Conservation (phyloP, 2,888 invertebrate species). For the Eupithecia inturbata region DNA sequence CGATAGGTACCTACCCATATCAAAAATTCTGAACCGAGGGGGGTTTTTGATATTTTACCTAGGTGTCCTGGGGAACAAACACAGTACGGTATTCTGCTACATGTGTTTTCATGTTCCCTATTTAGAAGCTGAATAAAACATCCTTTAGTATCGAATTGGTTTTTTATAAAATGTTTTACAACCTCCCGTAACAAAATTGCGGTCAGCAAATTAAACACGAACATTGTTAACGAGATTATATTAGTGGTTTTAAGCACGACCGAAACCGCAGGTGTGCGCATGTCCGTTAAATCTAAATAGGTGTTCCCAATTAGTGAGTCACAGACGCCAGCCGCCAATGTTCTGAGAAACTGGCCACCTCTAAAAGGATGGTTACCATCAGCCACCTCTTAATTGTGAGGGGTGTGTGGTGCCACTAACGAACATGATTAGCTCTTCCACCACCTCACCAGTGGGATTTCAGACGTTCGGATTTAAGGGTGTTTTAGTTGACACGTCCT, state of each 20-base stretch:
- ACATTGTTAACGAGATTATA: constrained; percentile 34
- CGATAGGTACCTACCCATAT: neutral
- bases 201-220: constrained; percentile 34
- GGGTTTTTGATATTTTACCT: too few relatives aligned
- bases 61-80: neutral
- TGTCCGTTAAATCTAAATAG: constrained; percentile 34
- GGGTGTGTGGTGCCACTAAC: constrained; percentile 4
- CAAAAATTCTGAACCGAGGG: neutral
- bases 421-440: neutral
- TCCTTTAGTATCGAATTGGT: neutral
- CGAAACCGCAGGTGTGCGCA: constrained; percentile 34
- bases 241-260: constrained; percentile 24
- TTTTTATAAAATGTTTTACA: constrained; percentile 1
- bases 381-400: neutral
- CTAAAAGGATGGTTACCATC: neutral
- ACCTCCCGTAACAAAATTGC: constrained; percentile 13
- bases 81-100: neutral
- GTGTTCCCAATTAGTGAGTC: constrained; percentile 39
- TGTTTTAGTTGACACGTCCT: constrained; percentile 1
- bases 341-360: constrained; percentile 26
- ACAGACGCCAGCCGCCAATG: constrained; percentile 19
- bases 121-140: neutral
- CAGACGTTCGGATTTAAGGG: neutral
- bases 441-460: neutral
- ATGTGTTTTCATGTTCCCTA: neutral